Evolutionary conservation across 2,888 invertebrate species (phyloP).

Genomic region (Agrotis ipsilon): DNA sequence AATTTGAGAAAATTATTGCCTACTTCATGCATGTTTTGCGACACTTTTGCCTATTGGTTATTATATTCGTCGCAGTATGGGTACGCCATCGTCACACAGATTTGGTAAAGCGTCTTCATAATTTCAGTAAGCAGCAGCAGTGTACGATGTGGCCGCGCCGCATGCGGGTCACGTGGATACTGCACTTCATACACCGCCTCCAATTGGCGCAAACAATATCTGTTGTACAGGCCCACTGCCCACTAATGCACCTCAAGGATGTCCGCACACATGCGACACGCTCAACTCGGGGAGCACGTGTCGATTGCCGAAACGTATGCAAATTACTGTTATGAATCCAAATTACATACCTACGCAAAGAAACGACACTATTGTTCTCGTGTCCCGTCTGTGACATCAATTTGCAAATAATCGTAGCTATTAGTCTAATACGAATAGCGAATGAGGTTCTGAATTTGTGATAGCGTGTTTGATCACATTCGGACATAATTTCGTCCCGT

Average conservation of each 20-base stretch:
- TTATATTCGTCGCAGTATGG: conserved; percentile 46
- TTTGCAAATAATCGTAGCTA: conserved; percentile 80
- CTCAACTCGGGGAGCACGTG: conserved; percentile 63
- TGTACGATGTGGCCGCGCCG: conserved; percentile 52
- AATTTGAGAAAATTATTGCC: conserved; percentile 20
- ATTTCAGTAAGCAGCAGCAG: conserved; percentile 70
- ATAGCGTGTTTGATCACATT: conserved; percentile 59
- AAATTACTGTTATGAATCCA: conserved; percentile 77
- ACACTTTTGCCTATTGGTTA: conserved; percentile 7
- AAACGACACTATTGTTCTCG: conserved; percentile 77
- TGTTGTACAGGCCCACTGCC: conserved; percentile 67
- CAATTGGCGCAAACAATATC: conserved; percentile 75
- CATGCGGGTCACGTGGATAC: conserved; percentile 72
- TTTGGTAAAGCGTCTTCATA: conserved; percentile 70
- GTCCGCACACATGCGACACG: conserved; percentile 54
- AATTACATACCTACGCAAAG: conserved; percentile 70
- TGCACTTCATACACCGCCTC: conserved; percentile 62
- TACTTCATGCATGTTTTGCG: conserved; percentile 22
- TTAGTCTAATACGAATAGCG: conserved; percentile 73
- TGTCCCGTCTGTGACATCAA: conserved; percentile 70
- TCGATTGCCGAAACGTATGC: conserved; percentile 74
- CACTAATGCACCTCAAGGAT: conserved; percentile 77
- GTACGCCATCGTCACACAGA: conserved; percentile 52
- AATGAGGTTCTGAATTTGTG: conserved; percentile 64
- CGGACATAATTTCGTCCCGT: conserved; percentile 54